Conservation (phyloP, 2,888 invertebrate species). For the Lasioglossum figueresi region DNA sequence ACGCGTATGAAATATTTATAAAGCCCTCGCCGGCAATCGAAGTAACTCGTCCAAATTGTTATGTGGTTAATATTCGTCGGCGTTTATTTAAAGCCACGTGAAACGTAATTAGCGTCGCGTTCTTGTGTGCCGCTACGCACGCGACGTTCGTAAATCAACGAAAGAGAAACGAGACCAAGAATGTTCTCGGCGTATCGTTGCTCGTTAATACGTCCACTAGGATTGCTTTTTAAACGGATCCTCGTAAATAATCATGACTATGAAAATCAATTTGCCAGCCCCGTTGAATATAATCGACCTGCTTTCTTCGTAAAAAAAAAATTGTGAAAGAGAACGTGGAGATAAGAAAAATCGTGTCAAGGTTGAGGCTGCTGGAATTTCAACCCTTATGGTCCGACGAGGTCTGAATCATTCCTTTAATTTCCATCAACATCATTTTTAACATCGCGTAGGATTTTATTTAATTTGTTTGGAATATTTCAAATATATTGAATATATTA, state of each 20-base stretch:
- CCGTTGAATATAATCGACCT: slow-evolving; percentile 4
- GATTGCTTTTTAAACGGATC: slow-evolving; percentile 6
- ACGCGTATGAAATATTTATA: slow-evolving; percentile 7
- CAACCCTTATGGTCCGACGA: background rate
- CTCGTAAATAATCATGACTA: background rate
- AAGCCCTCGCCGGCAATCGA: background rate
- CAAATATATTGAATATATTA: background rate
- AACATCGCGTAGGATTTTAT: background rate
- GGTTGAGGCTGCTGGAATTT: background rate
- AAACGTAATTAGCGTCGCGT: slow-evolving; percentile 20
- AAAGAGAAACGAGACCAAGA: slow-evolving; percentile 26
- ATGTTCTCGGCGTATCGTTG: background rate
- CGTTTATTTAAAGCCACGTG: slow-evolving; percentile 11
- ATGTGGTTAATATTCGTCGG: background rate
- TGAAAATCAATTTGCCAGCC: background rate
- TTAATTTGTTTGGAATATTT: background rate
- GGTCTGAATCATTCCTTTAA: background rate
- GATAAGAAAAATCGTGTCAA: slow-evolving; percentile 9
- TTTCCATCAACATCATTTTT: background rate
- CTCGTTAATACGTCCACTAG: background rate
- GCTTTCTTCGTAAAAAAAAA: background rate
- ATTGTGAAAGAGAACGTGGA: background rate
- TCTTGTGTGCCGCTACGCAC: slow-evolving; percentile 17
- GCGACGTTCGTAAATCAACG: slow-evolving; percentile 46
- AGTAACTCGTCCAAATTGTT: slow-evolving; percentile 24